phyloP scores from a whole-genome alignment of 2,797 vertebrate species.

The Helicolenus hilgendorfi region DNA sequence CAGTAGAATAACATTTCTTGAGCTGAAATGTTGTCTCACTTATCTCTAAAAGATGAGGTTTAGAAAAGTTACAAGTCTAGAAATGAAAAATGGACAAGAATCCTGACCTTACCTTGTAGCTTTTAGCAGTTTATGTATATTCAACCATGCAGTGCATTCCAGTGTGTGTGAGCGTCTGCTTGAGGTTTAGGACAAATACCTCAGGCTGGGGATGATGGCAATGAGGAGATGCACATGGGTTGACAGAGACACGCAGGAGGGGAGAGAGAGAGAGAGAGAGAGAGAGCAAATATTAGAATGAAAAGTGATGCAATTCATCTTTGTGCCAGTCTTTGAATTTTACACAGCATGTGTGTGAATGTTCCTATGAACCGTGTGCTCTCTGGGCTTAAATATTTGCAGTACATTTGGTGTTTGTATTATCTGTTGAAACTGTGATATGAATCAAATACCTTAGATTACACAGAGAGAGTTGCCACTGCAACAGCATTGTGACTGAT shows the following conservation, averaged over 20 bases:
- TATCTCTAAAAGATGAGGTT: not conserved
- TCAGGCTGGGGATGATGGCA: not conserved
- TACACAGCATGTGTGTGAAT: not conserved
- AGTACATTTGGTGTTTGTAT: not conserved
- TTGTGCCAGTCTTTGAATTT: not conserved
- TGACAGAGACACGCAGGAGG: not conserved
- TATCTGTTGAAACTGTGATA: slow-evolving; percentile 10
- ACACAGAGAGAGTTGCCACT: not conserved
- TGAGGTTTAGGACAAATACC: not conserved
- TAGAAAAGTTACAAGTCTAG: not conserved
- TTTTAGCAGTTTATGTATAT: not conserved
- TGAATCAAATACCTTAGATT: slow-evolving; percentile 15
- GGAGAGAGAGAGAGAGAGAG: not conserved
- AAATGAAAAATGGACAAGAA: not conserved
- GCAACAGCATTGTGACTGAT: slow-evolving; percentile 2
- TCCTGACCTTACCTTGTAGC: not conserved
- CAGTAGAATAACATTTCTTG: not conserved
- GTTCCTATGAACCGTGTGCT: not conserved
- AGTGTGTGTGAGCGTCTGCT: not conserved
- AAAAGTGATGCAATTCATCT: not conserved
- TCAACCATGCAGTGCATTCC: not conserved
- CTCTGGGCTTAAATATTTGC: slow-evolving; percentile 6
- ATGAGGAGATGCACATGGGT: not conserved
- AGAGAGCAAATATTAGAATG: not conserved
- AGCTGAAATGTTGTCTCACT: not conserved